Percentiles rank a stretch among this genome's conserved stretches.
These are phyloP conservation scores for Gopherus flavomarginatus DNA, from an alignment of 2,113 vertebrate species.

Conservation along the genomic window DNA sequence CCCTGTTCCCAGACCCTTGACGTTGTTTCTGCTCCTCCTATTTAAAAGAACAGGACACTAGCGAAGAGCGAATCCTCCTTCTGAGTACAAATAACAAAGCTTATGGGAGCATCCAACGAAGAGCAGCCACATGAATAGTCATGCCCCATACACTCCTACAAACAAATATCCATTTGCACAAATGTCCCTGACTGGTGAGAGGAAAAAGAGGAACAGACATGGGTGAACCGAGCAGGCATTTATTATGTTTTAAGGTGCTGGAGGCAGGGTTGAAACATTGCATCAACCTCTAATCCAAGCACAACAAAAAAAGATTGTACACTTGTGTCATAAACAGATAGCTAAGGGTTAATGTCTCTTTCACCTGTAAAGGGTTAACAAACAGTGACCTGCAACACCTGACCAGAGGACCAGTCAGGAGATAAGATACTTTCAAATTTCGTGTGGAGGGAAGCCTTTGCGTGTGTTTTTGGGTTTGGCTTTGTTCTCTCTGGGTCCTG, in stretches of 20 bases:
- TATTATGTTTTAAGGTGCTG: not conserved
- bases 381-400: too few relatives aligned
- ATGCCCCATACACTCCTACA: not conserved
- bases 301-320: not conserved
- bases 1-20: not conserved
- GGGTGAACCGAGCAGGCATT: not conserved
- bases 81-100: not conserved
- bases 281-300: not conserved
- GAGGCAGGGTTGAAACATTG: not conserved
- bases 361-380: too few relatives aligned
- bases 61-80: not conserved
- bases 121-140: accelerated
- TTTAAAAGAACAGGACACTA: not conserved
- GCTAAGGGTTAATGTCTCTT: too few relatives aligned
- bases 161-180: not conserved
- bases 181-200: not conserved
- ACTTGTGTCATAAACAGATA: not conserved
- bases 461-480: too few relatives aligned
- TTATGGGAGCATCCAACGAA: not conserved
- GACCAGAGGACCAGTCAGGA: too few relatives aligned
- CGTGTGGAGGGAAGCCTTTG: too few relatives aligned
- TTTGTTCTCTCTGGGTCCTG: too few relatives aligned
- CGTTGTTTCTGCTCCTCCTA: not conserved
- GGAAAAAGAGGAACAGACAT: not conserved
- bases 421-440: too few relatives aligned